Conservation (phyloP, 2,797 vertebrate species). For the Podargus strigoides region DNA sequence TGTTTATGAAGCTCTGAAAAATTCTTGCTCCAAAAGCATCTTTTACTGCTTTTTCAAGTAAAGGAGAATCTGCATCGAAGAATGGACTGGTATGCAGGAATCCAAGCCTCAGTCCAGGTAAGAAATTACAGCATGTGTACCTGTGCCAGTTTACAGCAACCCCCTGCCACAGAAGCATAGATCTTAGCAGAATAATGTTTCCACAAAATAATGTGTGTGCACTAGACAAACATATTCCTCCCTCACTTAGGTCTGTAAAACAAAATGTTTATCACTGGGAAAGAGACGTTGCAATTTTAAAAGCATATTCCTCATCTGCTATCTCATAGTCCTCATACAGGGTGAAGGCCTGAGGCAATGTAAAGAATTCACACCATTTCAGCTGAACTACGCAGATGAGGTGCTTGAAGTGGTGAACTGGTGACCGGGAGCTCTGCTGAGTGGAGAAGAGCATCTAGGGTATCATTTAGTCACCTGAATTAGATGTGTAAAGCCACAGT, state of each 20-base stretch:
- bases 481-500: not conserved
- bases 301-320: not conserved
- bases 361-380: conserved; percentile 32
- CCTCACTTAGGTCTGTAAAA: not conserved
- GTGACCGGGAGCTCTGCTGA: not conserved
- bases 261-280: not conserved
- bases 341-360: not conserved
- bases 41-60: not conserved
- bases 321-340: not conserved
- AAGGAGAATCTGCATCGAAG: not conserved
- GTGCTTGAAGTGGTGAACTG: conserved; percentile 32
- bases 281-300: not conserved
- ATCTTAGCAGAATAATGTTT: not conserved
- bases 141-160: not conserved
- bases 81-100: not conserved
- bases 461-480: not conserved
- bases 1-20: not conserved
- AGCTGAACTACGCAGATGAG: conserved; percentile 41
- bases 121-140: not conserved
- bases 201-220: not conserved
- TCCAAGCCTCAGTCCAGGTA: not conserved
- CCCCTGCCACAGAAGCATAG: not conserved
- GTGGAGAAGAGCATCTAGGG: not conserved
- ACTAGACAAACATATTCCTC: not conserved
- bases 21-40: not conserved